Conservation (phyloP, 2,113 vertebrate genomes). For the Salvator merianae region DNA sequence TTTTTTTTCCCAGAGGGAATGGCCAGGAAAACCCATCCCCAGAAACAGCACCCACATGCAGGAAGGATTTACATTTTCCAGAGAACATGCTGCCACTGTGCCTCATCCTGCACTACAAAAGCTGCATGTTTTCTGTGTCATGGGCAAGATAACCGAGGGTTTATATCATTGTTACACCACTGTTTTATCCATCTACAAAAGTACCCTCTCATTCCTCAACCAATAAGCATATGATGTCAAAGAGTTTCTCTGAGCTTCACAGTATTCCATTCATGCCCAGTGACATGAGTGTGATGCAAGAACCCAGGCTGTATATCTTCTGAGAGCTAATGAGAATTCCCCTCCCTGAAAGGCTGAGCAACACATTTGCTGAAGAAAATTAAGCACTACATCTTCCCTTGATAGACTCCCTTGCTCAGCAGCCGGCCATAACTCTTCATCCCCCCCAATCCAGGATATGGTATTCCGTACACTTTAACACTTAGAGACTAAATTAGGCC, state of each 20-base stretch:
- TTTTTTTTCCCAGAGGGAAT: too few species aligned
- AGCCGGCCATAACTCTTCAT: slow-evolving; percentile 9
- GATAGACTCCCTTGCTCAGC: slow-evolving; percentile 20
- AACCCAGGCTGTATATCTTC: slow-evolving; percentile 14
- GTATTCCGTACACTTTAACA: slow-evolving; percentile 31
- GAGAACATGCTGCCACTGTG: too few species aligned
- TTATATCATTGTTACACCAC: too few species aligned
- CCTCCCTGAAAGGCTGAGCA: slow-evolving; percentile 19
- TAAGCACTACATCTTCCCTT: slow-evolving; percentile 3
- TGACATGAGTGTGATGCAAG: not conserved
- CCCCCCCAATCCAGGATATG: not conserved
- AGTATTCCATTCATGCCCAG: not conserved
- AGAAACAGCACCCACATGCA: too few species aligned
- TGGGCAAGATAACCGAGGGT: too few species aligned
- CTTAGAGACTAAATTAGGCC: slow-evolving; percentile 24
- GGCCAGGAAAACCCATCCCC: too few species aligned
- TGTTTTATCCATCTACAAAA: too few species aligned
- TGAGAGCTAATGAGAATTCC: not conserved
- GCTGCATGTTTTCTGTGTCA: too few species aligned
- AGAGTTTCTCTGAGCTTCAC: not conserved
- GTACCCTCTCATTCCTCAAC: not conserved
- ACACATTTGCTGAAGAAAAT: slow-evolving; percentile 15
- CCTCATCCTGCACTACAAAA: too few species aligned
- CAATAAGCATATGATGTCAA: not conserved
- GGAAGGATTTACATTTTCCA: too few species aligned